Evolutionary conservation across 2,113 vertebrate species (phyloP), one percentile per base, ranked within the genome.

Genomic region (Acanthochromis polyacanthus): DNA sequence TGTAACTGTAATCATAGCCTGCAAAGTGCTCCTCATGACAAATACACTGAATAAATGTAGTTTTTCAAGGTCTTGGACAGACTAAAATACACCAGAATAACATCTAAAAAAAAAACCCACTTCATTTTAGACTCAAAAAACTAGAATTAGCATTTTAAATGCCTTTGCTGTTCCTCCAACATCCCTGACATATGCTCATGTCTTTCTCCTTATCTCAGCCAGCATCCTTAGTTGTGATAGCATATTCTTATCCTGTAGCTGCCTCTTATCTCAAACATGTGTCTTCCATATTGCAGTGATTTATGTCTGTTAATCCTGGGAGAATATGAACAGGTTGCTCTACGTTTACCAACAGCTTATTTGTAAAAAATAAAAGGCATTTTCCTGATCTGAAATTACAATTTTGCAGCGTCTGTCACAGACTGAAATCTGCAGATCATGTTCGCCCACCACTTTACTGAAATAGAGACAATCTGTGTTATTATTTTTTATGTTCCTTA

Each of bases 131-230:
- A 32, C 40, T 43, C 40, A 11, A 14, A 10, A 14, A 43, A 43
- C 40, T 43, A 1, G 8, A 43, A 10, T 43, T 11, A 12, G 12
- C 10, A 11, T 10, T 43, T 43, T 43, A 3, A 43, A 43, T 11
- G 10, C 40, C 3, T 43, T 12, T 43, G 1, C 9, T 11, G 3
- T 19, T 1, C 23, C 60, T 16, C 20, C 19, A 8, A 12, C 36
- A 43, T 25, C 62, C 15, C 43, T 61, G 3, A 23, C n/a, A 61
- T 38, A 25, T 25, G 3, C 8, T 43, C 20, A 46, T 4, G 1
- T 53, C 45, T n/a, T 43, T 5, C 12, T 64, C 36, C 45, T 59
- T 64, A 65, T 74, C 14, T 50, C 20, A 16, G 23, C 53, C 25
- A 22, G 36, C 14, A 19, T 17, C 22, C 19, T 38, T 20, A 17